These are phyloP conservation scores for Bombus sylvicola DNA, from an alignment of 1,140 invertebrate species.

Conservation along the genomic window DNA sequence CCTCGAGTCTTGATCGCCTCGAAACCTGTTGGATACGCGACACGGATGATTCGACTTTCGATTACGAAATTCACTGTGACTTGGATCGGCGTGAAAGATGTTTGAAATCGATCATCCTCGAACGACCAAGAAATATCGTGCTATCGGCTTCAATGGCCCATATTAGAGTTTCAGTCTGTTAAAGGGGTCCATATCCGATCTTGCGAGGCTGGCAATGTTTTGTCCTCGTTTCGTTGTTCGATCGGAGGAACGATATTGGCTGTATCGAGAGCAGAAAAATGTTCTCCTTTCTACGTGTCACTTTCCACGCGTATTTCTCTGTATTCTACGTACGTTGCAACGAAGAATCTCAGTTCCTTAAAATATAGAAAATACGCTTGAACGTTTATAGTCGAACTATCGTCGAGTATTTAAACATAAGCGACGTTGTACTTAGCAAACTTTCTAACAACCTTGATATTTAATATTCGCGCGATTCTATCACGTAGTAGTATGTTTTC, in stretches of 20 bases:
- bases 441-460: conserved; percentile 26
- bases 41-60: neutral
- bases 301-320: neutral
- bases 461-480: neutral
- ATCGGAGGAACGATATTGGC: conserved; percentile 5
- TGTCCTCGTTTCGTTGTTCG: conserved; percentile 38
- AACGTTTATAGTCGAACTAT: neutral
- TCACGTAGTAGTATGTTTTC: no score
- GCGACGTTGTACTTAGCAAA: neutral
- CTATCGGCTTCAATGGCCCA: conserved; percentile 79
- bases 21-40: neutral
- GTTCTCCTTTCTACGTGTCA: neutral
- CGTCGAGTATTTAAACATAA: neutral
- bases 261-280: neutral
- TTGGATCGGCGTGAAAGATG: neutral
- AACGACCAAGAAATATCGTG: conserved; percentile 55
- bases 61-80: neutral
- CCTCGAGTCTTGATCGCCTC: neutral
- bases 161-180: conserved; percentile 76
- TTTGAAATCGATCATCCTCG: neutral
- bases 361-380: neutral
- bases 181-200: conserved; percentile 77
- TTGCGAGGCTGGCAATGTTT: conserved; percentile 53
- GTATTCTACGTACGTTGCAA: neutral
- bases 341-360: neutral